Base-by-base conservation (phyloP, 2,888 invertebrate species). In the Helleia helle region DNA sequence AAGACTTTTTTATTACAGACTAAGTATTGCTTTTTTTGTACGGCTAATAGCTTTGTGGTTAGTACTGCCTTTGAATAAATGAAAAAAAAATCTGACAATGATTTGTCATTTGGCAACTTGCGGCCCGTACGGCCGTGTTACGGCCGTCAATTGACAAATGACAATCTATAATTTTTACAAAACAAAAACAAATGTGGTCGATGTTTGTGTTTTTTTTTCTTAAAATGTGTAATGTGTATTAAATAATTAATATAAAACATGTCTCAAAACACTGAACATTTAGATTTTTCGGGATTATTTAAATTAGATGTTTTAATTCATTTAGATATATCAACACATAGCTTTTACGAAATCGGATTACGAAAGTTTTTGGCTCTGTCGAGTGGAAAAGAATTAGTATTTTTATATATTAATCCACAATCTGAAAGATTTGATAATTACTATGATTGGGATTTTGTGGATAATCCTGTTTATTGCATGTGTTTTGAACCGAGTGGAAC, bases 401-500 rank as follows among this genome's bases (percentile, higher is more conserved):
- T 85, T 48, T 55, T 76, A 17, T 80, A 74, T 45, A 71, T 85
- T 28, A 65, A 75, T 56, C 56, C 71, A 3, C 74, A 74, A 48
- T 59, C 62, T 1, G 75, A 81, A 41, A 65, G 77, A 37, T 69
- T 64, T 51, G 75, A 77, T 44, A 73, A 65, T 47, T 71, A 65
- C 50, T 77, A 73, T 50, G 77, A 81, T 49, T 86, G 86, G 86
- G 83, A 84, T 59, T 81, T 80, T 48, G 43, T 72, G 15, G 80
- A 83, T 48, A 81, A 83, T 66, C 80, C 75, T 25, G 87, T 91
- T 43, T 87, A 90, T 62, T 90, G 90, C 60, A 83, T 94, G 66
- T 93, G 94, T 67, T 95, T 95, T 71, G 94, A 95, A 75, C 92
- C 93, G 1, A 88, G 91, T 44, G 94, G 94, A 40, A 89, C 90